Evolutionary conservation across 2,797 vertebrate species (phyloP).

Genomic region (Acridotheres tristis): DNA sequence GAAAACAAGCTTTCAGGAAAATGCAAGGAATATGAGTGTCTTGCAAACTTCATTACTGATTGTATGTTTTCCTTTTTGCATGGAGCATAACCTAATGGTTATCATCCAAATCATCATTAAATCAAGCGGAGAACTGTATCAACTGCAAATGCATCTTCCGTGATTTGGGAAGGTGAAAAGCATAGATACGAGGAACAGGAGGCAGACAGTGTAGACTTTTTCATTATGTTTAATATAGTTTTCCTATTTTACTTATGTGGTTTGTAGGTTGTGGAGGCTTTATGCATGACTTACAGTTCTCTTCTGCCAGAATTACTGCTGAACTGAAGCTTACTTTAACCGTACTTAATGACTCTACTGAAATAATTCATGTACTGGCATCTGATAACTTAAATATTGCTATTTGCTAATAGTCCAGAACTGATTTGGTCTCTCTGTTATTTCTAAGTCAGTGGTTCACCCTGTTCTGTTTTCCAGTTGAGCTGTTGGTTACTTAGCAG

Average conservation of each 20-base stretch:
- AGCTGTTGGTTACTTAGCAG: background rate
- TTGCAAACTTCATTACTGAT: background rate
- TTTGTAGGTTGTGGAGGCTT: background rate
- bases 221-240: background rate
- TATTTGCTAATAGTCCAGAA: slow-evolving; percentile 32
- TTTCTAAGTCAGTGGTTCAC: background rate
- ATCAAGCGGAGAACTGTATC: background rate
- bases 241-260: background rate
- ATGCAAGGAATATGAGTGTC: background rate
- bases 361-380: slow-evolving; percentile 22
- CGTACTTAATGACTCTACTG: background rate
- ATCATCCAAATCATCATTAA: background rate
- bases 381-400: background rate
- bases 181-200: background rate
- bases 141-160: background rate
- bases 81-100: background rate
- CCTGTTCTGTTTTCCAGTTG: background rate
- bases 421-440: background rate
- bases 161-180: background rate
- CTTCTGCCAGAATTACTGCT: background rate
- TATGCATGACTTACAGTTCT: background rate
- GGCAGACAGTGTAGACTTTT: background rate
- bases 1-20: background rate
- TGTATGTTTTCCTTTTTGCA: background rate
- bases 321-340: background rate